Percentiles rank a stretch among this genome's conserved stretches.
Conservation (phyloP, 2,797 vertebrate genomes). For the Phrynocephalus forsythii region DNA sequence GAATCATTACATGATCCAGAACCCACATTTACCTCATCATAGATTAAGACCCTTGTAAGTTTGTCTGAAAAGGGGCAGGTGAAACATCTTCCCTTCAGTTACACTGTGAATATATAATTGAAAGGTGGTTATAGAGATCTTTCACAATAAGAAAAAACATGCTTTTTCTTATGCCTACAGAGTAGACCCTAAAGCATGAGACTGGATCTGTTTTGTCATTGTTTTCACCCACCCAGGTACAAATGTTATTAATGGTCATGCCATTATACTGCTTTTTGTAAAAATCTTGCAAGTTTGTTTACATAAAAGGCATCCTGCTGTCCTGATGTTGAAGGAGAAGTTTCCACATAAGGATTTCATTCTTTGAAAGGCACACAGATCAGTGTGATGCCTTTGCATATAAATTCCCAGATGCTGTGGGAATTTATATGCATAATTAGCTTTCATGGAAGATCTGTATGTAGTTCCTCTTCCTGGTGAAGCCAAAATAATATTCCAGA, state of each 20-base stretch:
- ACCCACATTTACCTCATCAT: not conserved
- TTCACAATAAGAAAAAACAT: not conserved
- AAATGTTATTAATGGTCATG: conserved; percentile 19
- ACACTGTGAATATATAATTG: not conserved
- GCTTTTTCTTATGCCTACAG: conserved; percentile 19
- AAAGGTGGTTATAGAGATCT: not conserved
- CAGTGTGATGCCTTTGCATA: conserved; percentile 41
- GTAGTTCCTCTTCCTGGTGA: not conserved
- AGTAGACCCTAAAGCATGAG: conserved; percentile 1
- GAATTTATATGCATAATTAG: conserved; percentile 36
- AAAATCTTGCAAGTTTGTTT: fast-evolving
- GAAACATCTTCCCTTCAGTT: not conserved
- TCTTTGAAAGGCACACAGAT: conserved; percentile 30
- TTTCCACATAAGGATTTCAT: conserved; percentile 20
- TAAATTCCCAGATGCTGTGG: not conserved
- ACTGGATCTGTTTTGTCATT: not conserved
- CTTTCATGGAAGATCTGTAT: conserved; percentile 40
- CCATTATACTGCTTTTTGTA: not conserved
- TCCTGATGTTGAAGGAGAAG: conserved; percentile 16
- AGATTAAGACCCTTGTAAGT: not conserved
- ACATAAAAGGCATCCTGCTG: conserved; percentile 33
- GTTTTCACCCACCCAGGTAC: not conserved
- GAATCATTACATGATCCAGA: not conserved
- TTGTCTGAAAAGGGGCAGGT: not conserved
- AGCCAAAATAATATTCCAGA: conserved; percentile 25